phyloP scores from a whole-genome alignment of 1,140 invertebrate genomes.

The Procambarus virginalis region DNA sequence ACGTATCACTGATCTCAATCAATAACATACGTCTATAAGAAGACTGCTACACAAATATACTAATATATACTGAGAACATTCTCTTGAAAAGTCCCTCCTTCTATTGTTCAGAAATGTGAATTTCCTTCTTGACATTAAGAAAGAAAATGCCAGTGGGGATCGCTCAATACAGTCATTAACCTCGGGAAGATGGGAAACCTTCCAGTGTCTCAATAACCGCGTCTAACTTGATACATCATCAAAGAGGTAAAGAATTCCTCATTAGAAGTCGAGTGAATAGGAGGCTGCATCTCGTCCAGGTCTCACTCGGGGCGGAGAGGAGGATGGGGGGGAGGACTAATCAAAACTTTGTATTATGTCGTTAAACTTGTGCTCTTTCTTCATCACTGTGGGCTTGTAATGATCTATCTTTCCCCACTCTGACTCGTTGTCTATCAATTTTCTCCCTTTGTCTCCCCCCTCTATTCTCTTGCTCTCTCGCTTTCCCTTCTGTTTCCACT shows the following conservation, averaged over 20 bases:
- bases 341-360: slow-evolving; percentile 28
- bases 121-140: background rate
- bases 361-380: slow-evolving; percentile 2
- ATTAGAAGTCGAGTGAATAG: background rate
- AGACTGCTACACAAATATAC: too few species aligned
- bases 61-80: too few species aligned
- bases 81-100: too few species aligned
- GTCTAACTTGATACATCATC: slow-evolving; percentile 7
- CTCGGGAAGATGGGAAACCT: background rate
- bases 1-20: too few species aligned
- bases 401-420: slow-evolving; percentile 2
- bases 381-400: slow-evolving; percentile 11
- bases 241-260: slow-evolving; percentile 7
- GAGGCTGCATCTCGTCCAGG: background rate
- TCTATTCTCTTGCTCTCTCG: background rate
- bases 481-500: background rate
- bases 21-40: too few species aligned
- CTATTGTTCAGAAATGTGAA: background rate
- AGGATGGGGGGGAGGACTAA: background rate
- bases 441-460: background rate
- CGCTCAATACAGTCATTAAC: background rate
- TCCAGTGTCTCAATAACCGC: background rate
- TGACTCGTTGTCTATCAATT: background rate
- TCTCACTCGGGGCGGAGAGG: background rate
- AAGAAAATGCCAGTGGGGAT: background rate